Evolutionary conservation across 2,797 vertebrate genomes (phyloP), one percentile per base, ranked within the genome.

Genomic region (Rhincodon typus): DNA sequence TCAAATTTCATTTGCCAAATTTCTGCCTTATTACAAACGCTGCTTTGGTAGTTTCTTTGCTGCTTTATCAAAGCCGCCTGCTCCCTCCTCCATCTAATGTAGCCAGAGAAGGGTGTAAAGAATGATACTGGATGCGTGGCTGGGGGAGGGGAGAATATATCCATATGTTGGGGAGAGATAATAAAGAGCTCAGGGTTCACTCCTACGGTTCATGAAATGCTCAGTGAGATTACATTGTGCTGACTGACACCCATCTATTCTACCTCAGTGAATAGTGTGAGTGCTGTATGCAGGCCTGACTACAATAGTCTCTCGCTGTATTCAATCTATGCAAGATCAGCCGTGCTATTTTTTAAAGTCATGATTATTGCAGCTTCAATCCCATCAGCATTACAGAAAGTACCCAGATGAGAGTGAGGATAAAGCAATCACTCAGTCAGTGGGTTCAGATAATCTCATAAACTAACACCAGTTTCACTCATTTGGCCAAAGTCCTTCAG

Each of bases 211-310:
- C 82, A 46, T 84, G 82, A 84, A 62, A 84, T 84, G 7, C 82
- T 84, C 82, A 84, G 42, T 46, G 82, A 84, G 42, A 84, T 84
- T 84, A 84, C 46, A 84, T 84, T 84, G 82, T 84, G 21, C 82
- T 46, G 82, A 84, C 38, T 46, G 82, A 84, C 82, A 84, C 38
- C 82, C 82, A 23, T 42, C 42, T 84, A 84, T 84, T 84, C 7
- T 84, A 84, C 82, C 79, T 19, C 42, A 6, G 82, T 84, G 82
- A 84, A 84, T 84, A 42, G 42, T 10, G 79, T 82, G 79, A 23
- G n/a, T 82, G 38, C 42, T 1, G 38, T 38, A 82, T 42, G 17
- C 82, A 46, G 82, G 17, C 21, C 19, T 21, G 42, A 46, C 21
- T 19, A 84, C 82, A 84, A 84, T 46, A 84, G 42, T 23, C 82